Base-by-base conservation (phyloP, 2,888 invertebrate genomes). In the Acronicta psi region DNA sequence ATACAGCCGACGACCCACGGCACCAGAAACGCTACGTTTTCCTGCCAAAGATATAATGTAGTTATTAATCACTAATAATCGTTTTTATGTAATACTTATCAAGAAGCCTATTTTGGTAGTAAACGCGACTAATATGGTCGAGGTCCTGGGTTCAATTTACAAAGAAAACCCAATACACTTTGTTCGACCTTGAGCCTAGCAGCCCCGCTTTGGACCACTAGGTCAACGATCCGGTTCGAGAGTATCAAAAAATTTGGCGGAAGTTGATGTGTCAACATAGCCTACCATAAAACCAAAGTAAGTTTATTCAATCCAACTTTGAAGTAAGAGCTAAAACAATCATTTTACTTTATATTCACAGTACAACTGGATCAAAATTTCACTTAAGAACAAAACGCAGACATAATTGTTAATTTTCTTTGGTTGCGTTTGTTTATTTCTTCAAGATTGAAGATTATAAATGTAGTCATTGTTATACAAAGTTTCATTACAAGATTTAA, bases 1-100 rank as follows among this genome's bases (percentile, higher is more conserved):
- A 97, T 96, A 83, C 96, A 96, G 71, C 97, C 97, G 71, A 97
- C 96, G 78, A 97, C 96, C 97, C 97, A 97, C 67, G 97, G 97
- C 78, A 96, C 96, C 73, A 97, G 94, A 73, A 97, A 94, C 40
- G 96, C 96, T 54, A 96, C 95, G 80, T 96, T 97, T 94, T 97
- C 97, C 97, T 97, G 93, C 4, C 94, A 94, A 31, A 69, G 58
- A 36, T 43, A 37, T 0, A 20, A 9, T 10, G 36, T 16, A 16
- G 6, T 6, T 13, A 55, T 25, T 47, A 17, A 10, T 18, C 10
- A 13, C 11, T 13, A 1, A 17, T 17, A 17, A 7, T n/a, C n/a
- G n/a, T n/a, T n/a, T n/a, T n/a, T n/a, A n/a, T n/a, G n/a, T n/a
- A n/a, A n/a, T n/a, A n/a, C n/a, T n/a, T n/a, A n/a, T n/a, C n/a